Percentiles rank a stretch among this genome's conserved stretches.
Evolutionary conservation across 1,140 invertebrate species (phyloP).

Genomic region (Stratiolaelaps scimitus): DNA sequence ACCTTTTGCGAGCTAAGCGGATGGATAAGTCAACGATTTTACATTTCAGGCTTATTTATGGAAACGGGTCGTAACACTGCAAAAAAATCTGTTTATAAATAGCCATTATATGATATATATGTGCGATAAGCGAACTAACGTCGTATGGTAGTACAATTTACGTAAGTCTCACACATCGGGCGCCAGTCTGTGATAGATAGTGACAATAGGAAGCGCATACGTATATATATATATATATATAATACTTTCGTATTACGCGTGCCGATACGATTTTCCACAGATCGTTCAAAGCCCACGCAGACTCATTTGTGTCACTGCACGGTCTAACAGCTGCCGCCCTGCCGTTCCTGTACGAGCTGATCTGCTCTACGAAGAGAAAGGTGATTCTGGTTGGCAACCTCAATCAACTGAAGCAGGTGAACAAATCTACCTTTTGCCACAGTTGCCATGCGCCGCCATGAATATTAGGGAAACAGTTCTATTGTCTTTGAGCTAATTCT

Average conservation of each 20-base stretch:
- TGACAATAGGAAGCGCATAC: neutral
- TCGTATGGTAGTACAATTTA: neutral
- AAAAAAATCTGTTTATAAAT: too few species aligned
- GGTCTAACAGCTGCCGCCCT: neutral
- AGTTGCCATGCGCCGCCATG: too few species aligned
- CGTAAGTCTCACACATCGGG: neutral
- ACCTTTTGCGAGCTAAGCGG: too few species aligned
- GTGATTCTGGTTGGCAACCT: slow-evolving; percentile 6
- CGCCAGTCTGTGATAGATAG: neutral
- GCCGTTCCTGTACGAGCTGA: neutral
- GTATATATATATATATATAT: neutral
- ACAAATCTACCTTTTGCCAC: neutral
- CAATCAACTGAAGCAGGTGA: neutral
- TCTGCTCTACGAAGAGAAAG: neutral
- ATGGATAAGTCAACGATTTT: too few species aligned
- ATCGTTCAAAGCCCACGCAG: neutral
- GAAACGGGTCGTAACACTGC: too few species aligned
- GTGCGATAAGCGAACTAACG: neutral
- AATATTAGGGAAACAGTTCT: too few species aligned
- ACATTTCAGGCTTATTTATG: too few species aligned
- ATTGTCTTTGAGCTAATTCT: too few species aligned
- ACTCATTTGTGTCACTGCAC: slow-evolving; percentile 7
- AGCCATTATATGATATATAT: neutral
- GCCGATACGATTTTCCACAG: neutral
- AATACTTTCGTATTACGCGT: neutral